Conservation (phyloP, 2,113 vertebrate genomes). For the Phylloscopus whistleri region DNA sequence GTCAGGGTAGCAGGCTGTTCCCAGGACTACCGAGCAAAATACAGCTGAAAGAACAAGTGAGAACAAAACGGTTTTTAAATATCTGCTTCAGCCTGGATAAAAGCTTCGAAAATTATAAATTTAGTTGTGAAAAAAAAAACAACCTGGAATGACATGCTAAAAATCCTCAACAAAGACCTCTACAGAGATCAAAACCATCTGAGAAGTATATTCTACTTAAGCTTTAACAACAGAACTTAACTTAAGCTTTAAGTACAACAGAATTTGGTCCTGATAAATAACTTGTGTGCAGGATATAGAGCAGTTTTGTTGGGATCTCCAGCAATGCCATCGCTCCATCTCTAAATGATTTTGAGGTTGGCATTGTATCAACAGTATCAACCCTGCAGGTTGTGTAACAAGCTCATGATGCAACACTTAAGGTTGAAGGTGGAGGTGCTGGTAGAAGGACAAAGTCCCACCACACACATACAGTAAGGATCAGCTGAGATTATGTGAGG, state of each 20-base stretch:
- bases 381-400: constrained; percentile 2
- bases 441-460: background rate
- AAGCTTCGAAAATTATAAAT: background rate
- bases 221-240: background rate
- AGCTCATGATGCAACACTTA: background rate
- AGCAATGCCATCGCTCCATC: background rate
- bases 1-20: background rate
- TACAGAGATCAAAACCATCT: background rate
- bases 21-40: background rate
- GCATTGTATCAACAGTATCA: background rate
- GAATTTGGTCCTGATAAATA: background rate
- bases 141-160: background rate
- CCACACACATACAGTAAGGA: background rate
- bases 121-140: background rate
- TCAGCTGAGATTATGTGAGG: constrained; percentile 4
- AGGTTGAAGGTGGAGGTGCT: constrained; percentile 17
- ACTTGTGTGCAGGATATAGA: background rate
- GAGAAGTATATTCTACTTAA: background rate
- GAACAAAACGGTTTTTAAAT: background rate
- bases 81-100: background rate
- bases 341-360: background rate
- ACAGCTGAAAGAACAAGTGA: background rate
- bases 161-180: background rate
- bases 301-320: background rate
- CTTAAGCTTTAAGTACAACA: background rate